Evolutionary conservation across 92 coral and sea anemone species (phyloP).

Genomic region (Heteractis magnifica): DNA sequence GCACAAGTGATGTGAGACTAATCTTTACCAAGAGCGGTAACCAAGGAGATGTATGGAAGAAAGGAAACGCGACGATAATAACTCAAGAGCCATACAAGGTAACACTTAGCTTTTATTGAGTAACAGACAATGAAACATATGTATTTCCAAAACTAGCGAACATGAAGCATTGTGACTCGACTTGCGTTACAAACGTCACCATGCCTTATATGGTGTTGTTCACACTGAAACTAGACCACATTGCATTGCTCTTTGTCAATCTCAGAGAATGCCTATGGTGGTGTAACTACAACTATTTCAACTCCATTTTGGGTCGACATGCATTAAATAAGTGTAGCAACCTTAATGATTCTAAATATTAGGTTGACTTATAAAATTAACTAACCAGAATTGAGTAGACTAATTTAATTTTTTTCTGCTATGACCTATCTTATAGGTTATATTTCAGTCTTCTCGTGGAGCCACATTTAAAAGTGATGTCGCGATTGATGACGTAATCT

Average conservation of each 20-base stretch:
- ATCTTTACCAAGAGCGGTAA: slow-evolving; percentile 58
- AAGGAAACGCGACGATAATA: slow-evolving; percentile 43
- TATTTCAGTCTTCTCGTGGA: slow-evolving; percentile 31
- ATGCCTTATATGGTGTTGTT: too few relatives aligned
- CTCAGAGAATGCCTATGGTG: too few relatives aligned
- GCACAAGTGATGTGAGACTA: slow-evolving; percentile 5
- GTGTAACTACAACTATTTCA: too few relatives aligned
- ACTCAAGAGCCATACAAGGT: slow-evolving; percentile 52
- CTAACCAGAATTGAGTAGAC: not conserved
- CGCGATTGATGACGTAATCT: slow-evolving; percentile 26
- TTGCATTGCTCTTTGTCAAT: too few relatives aligned
- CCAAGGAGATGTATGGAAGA: slow-evolving; percentile 63
- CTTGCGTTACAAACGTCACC: too few relatives aligned
- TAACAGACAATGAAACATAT: too few relatives aligned
- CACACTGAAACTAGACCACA: too few relatives aligned
- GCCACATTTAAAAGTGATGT: slow-evolving; percentile 34
- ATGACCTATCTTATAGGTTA: not conserved
- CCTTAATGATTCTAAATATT: too few relatives aligned
- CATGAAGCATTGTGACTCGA: too few relatives aligned
- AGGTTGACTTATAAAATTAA: not conserved
- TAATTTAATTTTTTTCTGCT: not conserved
- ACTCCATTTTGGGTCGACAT: too few relatives aligned
- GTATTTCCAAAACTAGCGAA: too few relatives aligned
- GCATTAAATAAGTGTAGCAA: too few relatives aligned
- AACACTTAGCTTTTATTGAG: not conserved